Base-by-base conservation (phyloP, 2,888 invertebrate species). In the Acanthococcus lagerstroemiae region DNA sequence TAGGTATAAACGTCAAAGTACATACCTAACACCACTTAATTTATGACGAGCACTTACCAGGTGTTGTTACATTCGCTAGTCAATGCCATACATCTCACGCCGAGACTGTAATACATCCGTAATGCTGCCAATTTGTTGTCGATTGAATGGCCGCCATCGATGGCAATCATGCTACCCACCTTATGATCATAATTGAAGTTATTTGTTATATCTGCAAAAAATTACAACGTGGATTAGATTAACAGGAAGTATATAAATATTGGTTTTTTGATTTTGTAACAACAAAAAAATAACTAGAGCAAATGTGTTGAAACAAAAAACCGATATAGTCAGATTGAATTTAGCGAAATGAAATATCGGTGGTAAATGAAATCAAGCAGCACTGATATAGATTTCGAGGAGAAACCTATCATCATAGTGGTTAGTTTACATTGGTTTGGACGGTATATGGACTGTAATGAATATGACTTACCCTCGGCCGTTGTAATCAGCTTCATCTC, bases 141-240 rank as follows among this genome's bases (percentile, higher is more conserved):
- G 27, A 80, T 76, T 15, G 76, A 75, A 71, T 80, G 80, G 21
- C 80, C 80, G 4, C 80, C 79, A 71, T 80, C 80, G 26, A 80
- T 72, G 0, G 79, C 79, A 9, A 80, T 74, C 67, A 80, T 71
- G 71, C 78, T 78, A 24, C 76, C 78, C 17, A 80, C 75, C 68
- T 75, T 76, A 2, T 77, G n/a, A n/a, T n/a, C 76, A 0, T 72
- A 70, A 2, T 72, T 70, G 70, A 77, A 77, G 9, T 78, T 78
- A 55, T 75, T 74, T 63, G 74, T 71, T 60, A 80, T 77, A 67
- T 77, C 79, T 79, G 52, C 1, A 58, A 24, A 25, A 12, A 9
- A 60, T 45, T 3, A 17, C 24, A 56, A 37, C 30, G 25, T 3
- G 21, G 21, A 15, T 1, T 30, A n/a, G n/a, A n/a, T n/a, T n/a